Conservation (phyloP, 2,113 vertebrate species). For the Empidonax traillii region DNA sequence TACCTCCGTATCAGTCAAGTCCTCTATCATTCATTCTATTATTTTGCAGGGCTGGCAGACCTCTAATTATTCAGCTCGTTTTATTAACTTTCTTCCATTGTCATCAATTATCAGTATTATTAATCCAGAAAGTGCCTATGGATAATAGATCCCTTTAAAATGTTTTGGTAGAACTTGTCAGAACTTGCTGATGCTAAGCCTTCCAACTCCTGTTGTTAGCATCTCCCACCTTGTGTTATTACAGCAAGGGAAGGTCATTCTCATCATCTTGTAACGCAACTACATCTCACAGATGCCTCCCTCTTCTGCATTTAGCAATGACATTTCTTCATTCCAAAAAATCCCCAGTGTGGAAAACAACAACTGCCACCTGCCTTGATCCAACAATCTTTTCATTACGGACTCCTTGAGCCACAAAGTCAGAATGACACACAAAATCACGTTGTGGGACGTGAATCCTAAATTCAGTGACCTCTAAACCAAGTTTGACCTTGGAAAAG, state of each 20-base stretch:
- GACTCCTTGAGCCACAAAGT: rapidly evolving
- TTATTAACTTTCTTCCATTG: constrained; percentile 67
- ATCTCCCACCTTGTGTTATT: not conserved
- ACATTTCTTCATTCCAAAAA: not conserved
- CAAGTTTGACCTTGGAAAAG: not conserved
- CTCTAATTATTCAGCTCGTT: constrained; percentile 63
- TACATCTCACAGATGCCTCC: rapidly evolving
- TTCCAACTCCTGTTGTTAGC: not conserved
- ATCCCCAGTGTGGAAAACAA: not conserved
- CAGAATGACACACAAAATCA: not conserved
- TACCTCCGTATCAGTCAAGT: constrained; percentile 60
- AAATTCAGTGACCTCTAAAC: not conserved
- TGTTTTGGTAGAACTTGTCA: constrained; percentile 19
- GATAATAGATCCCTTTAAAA: constrained; percentile 28
- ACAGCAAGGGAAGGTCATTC: not conserved
- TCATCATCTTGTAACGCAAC: not conserved
- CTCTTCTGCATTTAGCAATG: not conserved
- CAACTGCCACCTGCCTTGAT: not conserved
- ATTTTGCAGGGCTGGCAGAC: constrained; percentile 60
- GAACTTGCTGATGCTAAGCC: constrained; percentile 32
- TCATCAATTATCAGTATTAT: constrained; percentile 64
- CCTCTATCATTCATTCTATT: constrained; percentile 56
- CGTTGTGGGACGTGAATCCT: rapidly evolving
- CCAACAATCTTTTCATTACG: not conserved
- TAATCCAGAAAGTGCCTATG: constrained; percentile 55